These are phyloP conservation scores for Zosterops lateralis DNA, from an alignment of 2,113 vertebrate genomes.

Conservation along the genomic window DNA sequence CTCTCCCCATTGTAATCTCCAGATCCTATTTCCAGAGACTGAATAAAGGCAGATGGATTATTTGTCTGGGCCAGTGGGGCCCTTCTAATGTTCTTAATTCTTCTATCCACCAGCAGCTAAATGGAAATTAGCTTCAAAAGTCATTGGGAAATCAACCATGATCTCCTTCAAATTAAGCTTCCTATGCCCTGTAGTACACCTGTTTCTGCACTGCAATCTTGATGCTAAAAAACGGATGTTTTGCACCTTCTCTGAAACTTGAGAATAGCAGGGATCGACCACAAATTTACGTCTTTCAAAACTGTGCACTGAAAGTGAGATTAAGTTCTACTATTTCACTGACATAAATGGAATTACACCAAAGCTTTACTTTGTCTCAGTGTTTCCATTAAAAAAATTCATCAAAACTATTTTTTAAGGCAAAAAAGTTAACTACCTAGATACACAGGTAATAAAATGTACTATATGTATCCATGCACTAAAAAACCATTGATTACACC, in stretches of 20 bases:
- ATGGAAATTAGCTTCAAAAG: not conserved
- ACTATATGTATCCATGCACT: not conserved
- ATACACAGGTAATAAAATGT: not conserved
- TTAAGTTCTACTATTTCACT: not conserved
- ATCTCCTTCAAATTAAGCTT: not conserved
- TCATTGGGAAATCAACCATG: not conserved
- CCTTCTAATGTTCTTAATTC: not conserved
- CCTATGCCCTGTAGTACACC: not conserved
- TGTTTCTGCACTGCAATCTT: not conserved
- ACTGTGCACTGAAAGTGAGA: not conserved
- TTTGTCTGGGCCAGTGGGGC: not conserved
- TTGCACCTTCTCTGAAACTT: not conserved
- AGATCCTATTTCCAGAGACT: not conserved
- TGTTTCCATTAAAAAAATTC: not conserved
- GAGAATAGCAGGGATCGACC: not conserved
- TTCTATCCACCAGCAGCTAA: not conserved
- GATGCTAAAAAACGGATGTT: not conserved
- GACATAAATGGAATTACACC: not conserved
- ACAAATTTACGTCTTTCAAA: not conserved
- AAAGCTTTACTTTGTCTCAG: not conserved
- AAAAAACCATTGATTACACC: not conserved
- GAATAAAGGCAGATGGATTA: not conserved
- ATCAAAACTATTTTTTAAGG: not conserved
- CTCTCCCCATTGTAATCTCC: not conserved
- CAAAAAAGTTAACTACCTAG: not conserved